A percentile compares a stretch with the other conserved stretches of the same genome.
These are phyloP conservation scores for Clanis bilineata DNA, from an alignment of 2,888 invertebrate species.

Conservation along the genomic window DNA sequence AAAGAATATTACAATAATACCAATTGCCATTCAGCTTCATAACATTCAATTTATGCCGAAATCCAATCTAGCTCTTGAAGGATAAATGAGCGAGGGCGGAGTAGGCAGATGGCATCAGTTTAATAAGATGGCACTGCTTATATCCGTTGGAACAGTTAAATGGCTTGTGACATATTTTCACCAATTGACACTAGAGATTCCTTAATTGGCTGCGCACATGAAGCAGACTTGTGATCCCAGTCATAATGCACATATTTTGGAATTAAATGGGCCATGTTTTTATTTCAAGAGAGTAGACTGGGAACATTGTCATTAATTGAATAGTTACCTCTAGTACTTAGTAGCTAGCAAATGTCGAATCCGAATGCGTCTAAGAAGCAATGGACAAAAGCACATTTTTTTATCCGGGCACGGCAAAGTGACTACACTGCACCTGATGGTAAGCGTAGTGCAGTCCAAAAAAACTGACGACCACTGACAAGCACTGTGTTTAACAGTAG, in stretches of 20 bases:
- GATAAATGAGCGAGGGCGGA: not conserved
- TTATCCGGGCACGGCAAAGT: too few relatives aligned
- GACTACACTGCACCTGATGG: too few relatives aligned
- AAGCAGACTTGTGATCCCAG: slow-evolving; percentile 21
- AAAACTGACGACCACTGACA: too few relatives aligned
- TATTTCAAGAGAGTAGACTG: not conserved
- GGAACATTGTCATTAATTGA: not conserved
- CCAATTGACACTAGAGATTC: slow-evolving; percentile 25
- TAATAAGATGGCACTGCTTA: slow-evolving; percentile 7
- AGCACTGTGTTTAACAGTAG: too few relatives aligned
- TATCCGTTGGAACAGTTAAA: slow-evolving; percentile 10
- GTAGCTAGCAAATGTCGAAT: too few relatives aligned
- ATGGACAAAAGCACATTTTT: too few relatives aligned
- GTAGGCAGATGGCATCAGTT: slow-evolving; percentile 4
- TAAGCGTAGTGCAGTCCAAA: too few relatives aligned
- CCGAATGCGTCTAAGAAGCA: too few relatives aligned
- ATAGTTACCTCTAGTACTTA: not conserved
- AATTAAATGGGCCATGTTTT: not conserved
- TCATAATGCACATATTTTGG: not conserved
- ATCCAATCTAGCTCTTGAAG: not conserved
- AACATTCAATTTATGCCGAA: not conserved
- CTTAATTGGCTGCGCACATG: slow-evolving; percentile 23
- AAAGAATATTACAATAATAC: too few relatives aligned
- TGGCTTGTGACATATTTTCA: slow-evolving; percentile 25
- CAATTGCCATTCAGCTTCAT: not conserved